Evolutionary conservation across 1,140 invertebrate species (phyloP).

Genomic region (Antheraea mylitta): DNA sequence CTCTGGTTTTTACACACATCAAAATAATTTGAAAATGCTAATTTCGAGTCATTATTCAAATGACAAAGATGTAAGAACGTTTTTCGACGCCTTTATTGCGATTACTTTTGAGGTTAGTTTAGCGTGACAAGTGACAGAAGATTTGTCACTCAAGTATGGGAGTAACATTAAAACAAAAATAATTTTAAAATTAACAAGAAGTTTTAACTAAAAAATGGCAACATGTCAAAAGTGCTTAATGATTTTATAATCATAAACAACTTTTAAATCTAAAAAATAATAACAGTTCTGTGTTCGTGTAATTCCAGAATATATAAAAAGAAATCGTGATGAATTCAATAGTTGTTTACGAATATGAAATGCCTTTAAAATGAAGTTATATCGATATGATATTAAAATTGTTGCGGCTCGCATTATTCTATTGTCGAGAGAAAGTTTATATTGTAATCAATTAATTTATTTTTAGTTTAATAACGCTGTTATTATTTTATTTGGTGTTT

Average conservation of each 20-base stretch:
- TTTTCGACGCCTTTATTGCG: too few species aligned
- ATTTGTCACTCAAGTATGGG: too few species aligned
- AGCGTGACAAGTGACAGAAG: too few species aligned
- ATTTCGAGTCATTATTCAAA: too few species aligned
- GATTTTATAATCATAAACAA: constrained; percentile 37
- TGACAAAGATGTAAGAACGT: too few species aligned
- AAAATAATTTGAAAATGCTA: too few species aligned
- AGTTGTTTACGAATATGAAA: constrained; percentile 46
- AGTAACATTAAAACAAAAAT: too few species aligned
- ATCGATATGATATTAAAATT: constrained; percentile 76
- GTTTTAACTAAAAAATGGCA: neutral
- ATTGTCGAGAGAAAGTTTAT: constrained; percentile 31
- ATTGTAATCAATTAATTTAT: constrained; percentile 67
- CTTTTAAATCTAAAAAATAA: neutral
- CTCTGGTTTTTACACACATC: too few species aligned
- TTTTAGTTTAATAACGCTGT: constrained; percentile 59
- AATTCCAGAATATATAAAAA: too few species aligned
- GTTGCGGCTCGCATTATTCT: constrained; percentile 64
- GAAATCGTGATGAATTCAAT: neutral
- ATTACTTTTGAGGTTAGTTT: too few species aligned
- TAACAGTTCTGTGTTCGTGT: too few species aligned
- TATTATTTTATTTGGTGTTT: constrained; percentile 40
- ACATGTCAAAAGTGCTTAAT: neutral
- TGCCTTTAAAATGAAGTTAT: constrained; percentile 55
- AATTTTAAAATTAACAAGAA: too few species aligned